These are phyloP conservation scores for Mactromeris polynyma DNA, from an alignment of 2,888 invertebrate species.

Conservation along the genomic window DNA sequence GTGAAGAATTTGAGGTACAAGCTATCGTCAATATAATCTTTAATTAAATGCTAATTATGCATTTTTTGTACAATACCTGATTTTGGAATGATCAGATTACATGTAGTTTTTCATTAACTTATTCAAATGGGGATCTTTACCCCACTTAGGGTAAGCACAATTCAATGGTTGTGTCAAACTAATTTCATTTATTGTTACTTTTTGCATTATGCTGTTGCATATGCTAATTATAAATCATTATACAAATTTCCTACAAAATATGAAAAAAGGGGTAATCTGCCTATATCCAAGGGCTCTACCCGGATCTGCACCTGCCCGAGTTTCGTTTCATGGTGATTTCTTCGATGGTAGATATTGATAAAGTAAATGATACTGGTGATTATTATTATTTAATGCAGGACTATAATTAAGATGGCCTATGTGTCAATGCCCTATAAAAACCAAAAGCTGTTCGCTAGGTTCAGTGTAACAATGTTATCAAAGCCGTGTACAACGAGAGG, in stretches of 20 bases:
- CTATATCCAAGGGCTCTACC: neutral
- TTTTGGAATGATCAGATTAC: neutral
- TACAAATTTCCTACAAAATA: neutral
- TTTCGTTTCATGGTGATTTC: neutral
- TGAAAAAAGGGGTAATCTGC: neutral
- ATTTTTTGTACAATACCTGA: neutral
- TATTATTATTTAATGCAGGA: neutral
- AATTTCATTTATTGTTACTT: neutral
- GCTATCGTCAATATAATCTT: neutral
- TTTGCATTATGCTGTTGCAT: neutral
- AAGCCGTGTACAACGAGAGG: neutral
- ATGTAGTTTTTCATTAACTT: neutral
- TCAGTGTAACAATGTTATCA: neutral
- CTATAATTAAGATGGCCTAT: constrained; percentile 1
- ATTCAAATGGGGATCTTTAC: neutral
- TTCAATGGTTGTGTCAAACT: neutral
- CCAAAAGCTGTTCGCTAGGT: neutral
- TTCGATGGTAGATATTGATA: neutral
- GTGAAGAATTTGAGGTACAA: neutral
- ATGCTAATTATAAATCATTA: constrained; percentile 1
- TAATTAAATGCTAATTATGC: constrained; percentile 1
- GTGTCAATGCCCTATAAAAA: neutral
- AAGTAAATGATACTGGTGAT: constrained; percentile 9
- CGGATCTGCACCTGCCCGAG: neutral
- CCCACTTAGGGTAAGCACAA: neutral